Evolutionary conservation across 2,113 vertebrate genomes (phyloP).

Genomic region (Daboia siamensis): DNA sequence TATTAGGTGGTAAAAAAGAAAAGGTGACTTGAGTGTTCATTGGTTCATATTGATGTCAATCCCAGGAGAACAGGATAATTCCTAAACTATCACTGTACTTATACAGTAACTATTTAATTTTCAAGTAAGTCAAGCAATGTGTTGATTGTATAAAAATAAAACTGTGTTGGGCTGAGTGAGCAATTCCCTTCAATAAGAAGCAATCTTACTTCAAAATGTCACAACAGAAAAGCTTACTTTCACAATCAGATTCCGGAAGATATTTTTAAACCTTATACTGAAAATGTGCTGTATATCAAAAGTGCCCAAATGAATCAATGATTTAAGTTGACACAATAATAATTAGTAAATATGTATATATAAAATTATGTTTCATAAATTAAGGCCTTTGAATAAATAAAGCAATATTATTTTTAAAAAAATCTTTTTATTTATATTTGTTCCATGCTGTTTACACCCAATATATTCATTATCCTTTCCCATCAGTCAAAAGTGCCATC

Average conservation of each 20-base stretch:
- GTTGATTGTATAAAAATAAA: background rate
- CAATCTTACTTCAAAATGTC: background rate
- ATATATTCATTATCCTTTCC: background rate
- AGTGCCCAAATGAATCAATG: background rate
- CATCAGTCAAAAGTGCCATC: slow-evolving; percentile 14
- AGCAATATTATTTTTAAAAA: background rate
- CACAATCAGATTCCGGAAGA: background rate
- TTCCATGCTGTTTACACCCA: background rate
- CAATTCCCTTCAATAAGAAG: background rate
- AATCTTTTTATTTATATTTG: background rate
- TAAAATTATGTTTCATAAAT: slow-evolving; percentile 2
- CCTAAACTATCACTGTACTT: background rate
- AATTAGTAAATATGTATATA: background rate
- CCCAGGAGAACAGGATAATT: background rate
- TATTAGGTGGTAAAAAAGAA: background rate
- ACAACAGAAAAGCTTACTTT: background rate
- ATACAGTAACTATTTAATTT: background rate
- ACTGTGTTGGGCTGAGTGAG: background rate
- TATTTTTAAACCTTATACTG: background rate
- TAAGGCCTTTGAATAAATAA: background rate
- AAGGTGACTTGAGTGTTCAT: background rate
- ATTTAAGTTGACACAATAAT: background rate
- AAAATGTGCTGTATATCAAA: background rate
- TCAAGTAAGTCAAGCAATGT: background rate
- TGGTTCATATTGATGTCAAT: background rate